These are phyloP conservation scores for Pelvicachromis taeniatus DNA, from an alignment of 2,113 vertebrate species.

Conservation along the genomic window DNA sequence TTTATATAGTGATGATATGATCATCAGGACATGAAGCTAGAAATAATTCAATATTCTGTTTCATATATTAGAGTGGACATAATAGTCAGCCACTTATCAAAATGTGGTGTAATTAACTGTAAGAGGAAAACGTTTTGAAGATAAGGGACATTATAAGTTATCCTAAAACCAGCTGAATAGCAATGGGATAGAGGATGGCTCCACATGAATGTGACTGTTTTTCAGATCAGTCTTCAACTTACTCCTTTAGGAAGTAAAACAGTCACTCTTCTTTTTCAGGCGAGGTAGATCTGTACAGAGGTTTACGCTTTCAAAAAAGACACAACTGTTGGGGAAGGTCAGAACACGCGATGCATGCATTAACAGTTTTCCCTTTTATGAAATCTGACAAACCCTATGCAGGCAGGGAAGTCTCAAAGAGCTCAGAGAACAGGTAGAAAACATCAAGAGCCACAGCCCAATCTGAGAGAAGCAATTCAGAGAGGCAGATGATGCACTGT, in stretches of 20 bases:
- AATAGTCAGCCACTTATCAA: conserved; percentile 72
- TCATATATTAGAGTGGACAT: conserved; percentile 59
- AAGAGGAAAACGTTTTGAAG: conserved; percentile 57
- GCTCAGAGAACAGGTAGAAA: conserved; percentile 52
- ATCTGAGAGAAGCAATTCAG: conserved; percentile 52
- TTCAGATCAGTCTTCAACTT: conserved; percentile 31
- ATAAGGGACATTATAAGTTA: conserved; percentile 60
- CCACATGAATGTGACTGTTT: conserved; percentile 44
- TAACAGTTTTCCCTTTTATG: conserved; percentile 59
- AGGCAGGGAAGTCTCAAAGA: conserved; percentile 49
- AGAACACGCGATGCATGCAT: conserved; percentile 53
- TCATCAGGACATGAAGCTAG: conserved; percentile 46
- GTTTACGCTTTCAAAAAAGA: conserved; percentile 55
- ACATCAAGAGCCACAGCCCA: conserved; percentile 58
- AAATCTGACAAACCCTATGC: conserved; percentile 48
- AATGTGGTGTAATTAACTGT: conserved; percentile 70
- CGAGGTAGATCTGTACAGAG: conserved; percentile 33
- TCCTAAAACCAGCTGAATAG: conserved; percentile 37
- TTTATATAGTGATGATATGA: conserved; percentile 31
- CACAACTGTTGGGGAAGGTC: conserved; percentile 53
- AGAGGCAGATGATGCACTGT: conserved; percentile 48
- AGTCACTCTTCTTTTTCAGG: conserved; percentile 2
- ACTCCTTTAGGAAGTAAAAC: conserved; percentile 26
- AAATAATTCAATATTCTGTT: conserved; percentile 64
- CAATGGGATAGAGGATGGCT: conserved; percentile 23